Conservation (phyloP, 2,888 invertebrate species). For the Margaritifera margaritifera region DNA sequence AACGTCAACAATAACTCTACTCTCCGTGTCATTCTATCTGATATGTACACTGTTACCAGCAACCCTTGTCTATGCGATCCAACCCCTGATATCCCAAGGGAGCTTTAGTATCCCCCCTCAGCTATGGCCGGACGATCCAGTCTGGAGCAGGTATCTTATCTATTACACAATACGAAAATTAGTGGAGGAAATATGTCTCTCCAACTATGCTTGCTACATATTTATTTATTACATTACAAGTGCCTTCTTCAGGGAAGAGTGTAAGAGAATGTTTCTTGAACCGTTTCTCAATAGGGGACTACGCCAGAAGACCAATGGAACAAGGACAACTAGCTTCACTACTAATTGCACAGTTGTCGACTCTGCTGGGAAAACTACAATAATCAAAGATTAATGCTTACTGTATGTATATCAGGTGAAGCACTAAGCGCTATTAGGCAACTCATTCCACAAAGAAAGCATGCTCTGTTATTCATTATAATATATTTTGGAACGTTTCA, state of each 20-base stretch:
- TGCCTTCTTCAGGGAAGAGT: constrained; percentile 60
- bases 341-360: constrained; percentile 3
- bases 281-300: too few species aligned
- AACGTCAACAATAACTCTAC: constrained; percentile 67
- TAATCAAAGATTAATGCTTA: neutral
- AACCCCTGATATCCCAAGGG: constrained; percentile 47
- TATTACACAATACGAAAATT: constrained; percentile 54
- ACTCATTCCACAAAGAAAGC: too few species aligned
- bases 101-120: constrained; percentile 27
- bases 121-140: constrained; percentile 42
- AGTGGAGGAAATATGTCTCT: constrained; percentile 63
- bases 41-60: constrained; percentile 69
- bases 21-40: constrained; percentile 70
- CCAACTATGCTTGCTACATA: constrained; percentile 68
- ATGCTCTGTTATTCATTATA: too few species aligned
- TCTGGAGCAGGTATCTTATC: constrained; percentile 60
- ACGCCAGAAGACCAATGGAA: too few species aligned
- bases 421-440: too few species aligned
- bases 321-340: too few species aligned
- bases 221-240: constrained; percentile 70
- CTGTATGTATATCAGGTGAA: too few species aligned
- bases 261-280: constrained; percentile 25
- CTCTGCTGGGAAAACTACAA: constrained; percentile 5
- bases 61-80: constrained; percentile 64
- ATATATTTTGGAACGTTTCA: too few species aligned